A percentile compares a stretch with the other conserved stretches of the same genome.
Conservation (phyloP, 2,797 vertebrate genomes). For the Sebastes vulpes region DNA sequence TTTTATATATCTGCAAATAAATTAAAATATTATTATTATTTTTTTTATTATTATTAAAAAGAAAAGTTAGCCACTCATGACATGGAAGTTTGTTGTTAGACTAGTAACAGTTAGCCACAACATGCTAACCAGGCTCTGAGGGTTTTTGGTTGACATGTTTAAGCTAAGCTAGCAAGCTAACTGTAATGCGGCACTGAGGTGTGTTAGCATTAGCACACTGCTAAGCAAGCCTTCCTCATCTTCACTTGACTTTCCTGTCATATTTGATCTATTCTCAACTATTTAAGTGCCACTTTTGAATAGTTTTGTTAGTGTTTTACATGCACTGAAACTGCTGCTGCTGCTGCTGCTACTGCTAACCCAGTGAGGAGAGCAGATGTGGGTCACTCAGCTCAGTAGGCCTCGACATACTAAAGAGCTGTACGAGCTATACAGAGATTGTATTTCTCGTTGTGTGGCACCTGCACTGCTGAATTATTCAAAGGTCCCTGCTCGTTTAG, state of each 20-base stretch:
- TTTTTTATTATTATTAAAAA: no score
- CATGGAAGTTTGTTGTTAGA: no score
- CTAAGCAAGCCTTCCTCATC: conserved; percentile 5
- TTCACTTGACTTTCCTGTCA: neutral
- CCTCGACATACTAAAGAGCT: conserved; percentile 53
- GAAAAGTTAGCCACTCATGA: no score
- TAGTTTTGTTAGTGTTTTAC: neutral
- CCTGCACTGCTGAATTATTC: conserved; percentile 80
- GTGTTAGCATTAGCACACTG: conserved; percentile 7
- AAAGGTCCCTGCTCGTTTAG: conserved; percentile 66
- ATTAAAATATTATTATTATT: no score
- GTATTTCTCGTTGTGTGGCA: conserved; percentile 75
- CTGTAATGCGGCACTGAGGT: conserved; percentile 60
- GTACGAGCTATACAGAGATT: conserved; percentile 61
- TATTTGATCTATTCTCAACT: neutral
- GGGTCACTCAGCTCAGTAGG: conserved; percentile 58
- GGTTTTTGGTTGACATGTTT: conserved; percentile 26
- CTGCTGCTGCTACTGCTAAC: neutral
- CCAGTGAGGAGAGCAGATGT: conserved; percentile 30
- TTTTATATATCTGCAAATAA: no score
- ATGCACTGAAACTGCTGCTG: neutral
- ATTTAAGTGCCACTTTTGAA: neutral
- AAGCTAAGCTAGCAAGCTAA: conserved; percentile 39
- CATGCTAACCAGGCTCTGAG: neutral
- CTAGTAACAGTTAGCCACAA: no score